Base-by-base conservation (phyloP, 2,888 invertebrate genomes). In the Lasioglossum zephyrum region DNA sequence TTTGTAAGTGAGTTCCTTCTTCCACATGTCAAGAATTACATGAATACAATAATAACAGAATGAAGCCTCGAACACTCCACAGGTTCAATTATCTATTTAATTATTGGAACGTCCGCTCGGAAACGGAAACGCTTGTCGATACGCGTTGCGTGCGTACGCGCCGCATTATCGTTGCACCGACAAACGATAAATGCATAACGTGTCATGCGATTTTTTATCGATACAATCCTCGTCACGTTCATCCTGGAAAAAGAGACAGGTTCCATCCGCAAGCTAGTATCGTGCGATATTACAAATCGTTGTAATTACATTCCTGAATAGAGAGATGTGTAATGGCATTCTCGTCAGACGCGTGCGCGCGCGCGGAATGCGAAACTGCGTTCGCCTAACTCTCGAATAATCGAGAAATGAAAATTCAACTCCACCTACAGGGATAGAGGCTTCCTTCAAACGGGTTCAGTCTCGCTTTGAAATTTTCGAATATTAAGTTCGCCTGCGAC, bases 181-280 rank as follows among this genome's bases (percentile, higher is more conserved):
- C 44, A 63, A 18, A 76, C 76, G n/a, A 44, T 66, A 44, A 47
- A 77, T 63, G 36, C 47, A n/a, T 47, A 13, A 8, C 41, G 31
- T n/a, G 63, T 41, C n/a, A 18, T 47, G n/a, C 11, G 63, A 31
- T 66, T 77, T 77, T 47, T 77, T 4, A 53, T 36, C 31, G n/a
- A n/a, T 6, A 36, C 36, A 4, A 69, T 11, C 39, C 39, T 41
- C n/a, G 69, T 69, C 69, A 69, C 39, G 22, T 41, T 69, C 39
- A n/a, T 31, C 11, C 69, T 11, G n/a, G 39, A 22, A 31, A 44
- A 18, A 36, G 22, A 69, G 22, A 39, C 4, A 26, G 1, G 22
- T 53, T 2, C 13, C 60, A 13, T 11, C 13, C 16, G 60, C 53
- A 53, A 53, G 16, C 60, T 16, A 16, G 60, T 31, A 36, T 69